Conservation (phyloP, 2,888 invertebrate genomes). For the Philaethria dido region DNA sequence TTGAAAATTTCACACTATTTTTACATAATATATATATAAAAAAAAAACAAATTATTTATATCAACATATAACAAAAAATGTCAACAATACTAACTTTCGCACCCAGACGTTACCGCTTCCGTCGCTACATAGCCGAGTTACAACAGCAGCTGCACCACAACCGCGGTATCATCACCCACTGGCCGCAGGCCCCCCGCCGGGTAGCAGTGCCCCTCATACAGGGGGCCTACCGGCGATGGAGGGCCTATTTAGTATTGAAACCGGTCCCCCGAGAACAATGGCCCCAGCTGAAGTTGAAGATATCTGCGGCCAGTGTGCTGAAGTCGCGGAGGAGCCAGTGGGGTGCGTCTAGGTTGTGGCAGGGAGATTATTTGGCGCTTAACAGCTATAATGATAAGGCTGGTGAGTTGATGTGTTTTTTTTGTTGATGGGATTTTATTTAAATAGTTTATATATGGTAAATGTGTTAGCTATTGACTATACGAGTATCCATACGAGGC, state of each 20-base stretch:
- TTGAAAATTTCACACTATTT: no score
- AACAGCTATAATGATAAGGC: conserved; percentile 61
- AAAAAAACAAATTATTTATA: no score
- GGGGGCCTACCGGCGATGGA: conserved; percentile 89
- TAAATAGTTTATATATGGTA: no score
- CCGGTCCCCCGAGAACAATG: conserved; percentile 92
- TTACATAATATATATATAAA: no score
- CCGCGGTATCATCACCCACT: conserved; percentile 72
- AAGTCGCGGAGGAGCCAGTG: conserved; percentile 60
- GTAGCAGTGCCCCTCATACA: conserved; percentile 85
- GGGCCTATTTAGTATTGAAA: conserved; percentile 93
- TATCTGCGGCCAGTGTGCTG: conserved; percentile 70
- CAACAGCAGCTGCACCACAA: conserved; percentile 59
- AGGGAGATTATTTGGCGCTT: conserved; percentile 72
- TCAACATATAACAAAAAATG: no score
- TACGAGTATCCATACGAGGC: no score
- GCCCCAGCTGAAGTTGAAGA: conserved; percentile 89
- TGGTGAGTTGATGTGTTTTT: conserved; percentile 51
- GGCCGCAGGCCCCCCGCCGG: conserved; percentile 91
- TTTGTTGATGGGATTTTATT: no score
- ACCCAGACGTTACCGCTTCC: conserved; percentile 74
- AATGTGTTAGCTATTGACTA: no score
- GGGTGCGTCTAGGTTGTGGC: conserved; percentile 69
- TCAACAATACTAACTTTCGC: no score
- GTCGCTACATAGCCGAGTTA: conserved; percentile 68